Evolutionary conservation across 2,113 vertebrate genomes (phyloP), one percentile per base, ranked within the genome.

Genomic region (Sturnira hondurensis): DNA sequence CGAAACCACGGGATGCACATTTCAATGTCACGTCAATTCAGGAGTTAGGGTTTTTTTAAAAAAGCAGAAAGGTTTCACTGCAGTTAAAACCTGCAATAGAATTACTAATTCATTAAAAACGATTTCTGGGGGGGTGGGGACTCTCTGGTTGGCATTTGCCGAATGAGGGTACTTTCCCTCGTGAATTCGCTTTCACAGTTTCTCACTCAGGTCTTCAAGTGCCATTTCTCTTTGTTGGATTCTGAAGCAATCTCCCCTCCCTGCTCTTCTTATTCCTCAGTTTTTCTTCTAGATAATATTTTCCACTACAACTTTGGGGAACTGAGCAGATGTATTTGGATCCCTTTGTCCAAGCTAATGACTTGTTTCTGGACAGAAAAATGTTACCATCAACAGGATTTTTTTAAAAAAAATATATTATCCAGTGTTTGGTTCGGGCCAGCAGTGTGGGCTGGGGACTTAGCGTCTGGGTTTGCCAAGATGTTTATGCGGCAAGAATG

Each of bases 401-500:
- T 86, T 85, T 85, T 92, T 43, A 47, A 22, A 19, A 22, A 19
- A 76, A 77, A 38, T 58, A 96, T 96, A 97, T 98, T 97, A 86
- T 98, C 96, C 97, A 97, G 97, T 90, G 88, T 95, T 97, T 96
- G 93, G 97, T 95, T 78, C 85, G 97, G 97, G 97, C 98, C 98
- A 98, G 96, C 97, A 74, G 95, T 97, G 97, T 98, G 97, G 98
- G 97, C 96, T 94, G 96, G 92, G 98, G 97, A 97, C 97, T 96
- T 92, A 94, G 90, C 56, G 76, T 97, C 77, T 26, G 93, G 84
- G 89, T 98, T 96, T 98, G 98, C 98, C 98, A 98, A 98, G 97
- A 98, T 98, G 97, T 98, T 98, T 98, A 98, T 97, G 97, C 97
- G 97, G 97, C 93, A 98, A 95, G 98, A 98, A 98, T 98, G 98